These are phyloP conservation scores for Channa argus DNA, from an alignment of 2,113 vertebrate species.

Conservation along the genomic window DNA sequence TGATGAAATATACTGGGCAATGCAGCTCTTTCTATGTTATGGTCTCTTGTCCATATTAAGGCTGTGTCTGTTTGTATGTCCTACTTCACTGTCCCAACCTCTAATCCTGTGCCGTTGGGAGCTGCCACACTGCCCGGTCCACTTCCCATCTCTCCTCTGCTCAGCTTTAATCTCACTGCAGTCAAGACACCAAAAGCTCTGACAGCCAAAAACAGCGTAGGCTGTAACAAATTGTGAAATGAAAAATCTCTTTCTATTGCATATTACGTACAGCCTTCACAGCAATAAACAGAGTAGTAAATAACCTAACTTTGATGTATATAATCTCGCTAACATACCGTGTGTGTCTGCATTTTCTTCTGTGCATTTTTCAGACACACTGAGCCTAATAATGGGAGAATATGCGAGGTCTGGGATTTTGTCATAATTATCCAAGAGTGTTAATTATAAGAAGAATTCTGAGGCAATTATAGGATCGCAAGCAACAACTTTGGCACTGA, in stretches of 20 bases:
- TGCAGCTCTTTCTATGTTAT: conserved; percentile 39
- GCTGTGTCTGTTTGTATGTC: conserved; percentile 63
- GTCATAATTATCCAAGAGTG: conserved; percentile 57
- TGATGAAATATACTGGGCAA: conserved; percentile 64
- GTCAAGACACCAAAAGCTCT: conserved; percentile 44
- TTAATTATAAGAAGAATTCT: conserved; percentile 70
- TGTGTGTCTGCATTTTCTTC: not conserved
- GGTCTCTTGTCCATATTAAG: conserved; percentile 65
- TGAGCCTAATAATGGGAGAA: conserved; percentile 46
- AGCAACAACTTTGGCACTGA: conserved; percentile 35
- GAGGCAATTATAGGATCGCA: conserved; percentile 68
- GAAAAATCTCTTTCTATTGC: conserved; percentile 11
- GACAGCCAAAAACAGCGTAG: conserved; percentile 27
- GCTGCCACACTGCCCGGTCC: conserved; percentile 52
- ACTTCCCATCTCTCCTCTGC: conserved; percentile 46
- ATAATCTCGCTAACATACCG: not conserved
- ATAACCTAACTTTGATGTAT: not conserved
- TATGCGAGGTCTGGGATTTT: conserved; percentile 37
- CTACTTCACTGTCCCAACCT: conserved; percentile 70
- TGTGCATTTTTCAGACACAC: not conserved
- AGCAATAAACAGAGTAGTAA: not conserved
- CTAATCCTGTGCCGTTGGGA: conserved; percentile 62
- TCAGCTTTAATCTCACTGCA: conserved; percentile 66
- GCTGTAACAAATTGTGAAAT: not conserved
- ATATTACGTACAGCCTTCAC: not conserved